These are phyloP conservation scores for Neoarius graeffei DNA, from an alignment of 2,113 vertebrate species.

Conservation along the genomic window DNA sequence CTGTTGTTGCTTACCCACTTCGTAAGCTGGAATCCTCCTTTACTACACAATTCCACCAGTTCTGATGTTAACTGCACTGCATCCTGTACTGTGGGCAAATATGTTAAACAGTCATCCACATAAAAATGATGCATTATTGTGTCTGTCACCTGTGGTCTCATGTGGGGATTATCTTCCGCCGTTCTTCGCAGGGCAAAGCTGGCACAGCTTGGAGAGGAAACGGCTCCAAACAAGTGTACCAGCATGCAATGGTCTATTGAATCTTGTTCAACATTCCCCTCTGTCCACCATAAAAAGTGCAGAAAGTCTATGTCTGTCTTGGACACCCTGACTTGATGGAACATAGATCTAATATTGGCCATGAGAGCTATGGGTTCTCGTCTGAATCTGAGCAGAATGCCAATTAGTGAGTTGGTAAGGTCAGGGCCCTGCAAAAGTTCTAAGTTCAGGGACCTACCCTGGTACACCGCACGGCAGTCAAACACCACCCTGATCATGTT, in stretches of 20 bases:
- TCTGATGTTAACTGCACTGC: no score
- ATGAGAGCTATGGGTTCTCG: constrained; percentile 22
- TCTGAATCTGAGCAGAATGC: constrained; percentile 39
- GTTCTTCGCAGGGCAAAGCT: no score
- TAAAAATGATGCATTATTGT: neutral
- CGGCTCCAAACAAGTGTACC: neutral
- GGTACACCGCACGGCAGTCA: no score
- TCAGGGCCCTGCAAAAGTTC: constrained; percentile 29
- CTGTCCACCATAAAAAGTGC: constrained; percentile 11
- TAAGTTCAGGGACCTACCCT: no score
- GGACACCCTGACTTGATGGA: constrained; percentile 7
- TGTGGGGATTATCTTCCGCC: neutral
- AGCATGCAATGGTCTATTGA: constrained; percentile 26
- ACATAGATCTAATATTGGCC: constrained; percentile 39
- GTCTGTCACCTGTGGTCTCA: neutral
- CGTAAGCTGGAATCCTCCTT: no score
- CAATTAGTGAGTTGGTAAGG: constrained; percentile 34
- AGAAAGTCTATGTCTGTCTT: neutral
- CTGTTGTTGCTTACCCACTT: no score
- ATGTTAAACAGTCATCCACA: neutral
- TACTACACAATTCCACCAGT: no score
- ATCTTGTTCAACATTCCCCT: neutral
- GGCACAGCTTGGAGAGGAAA: no score
- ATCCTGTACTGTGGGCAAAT: no score
- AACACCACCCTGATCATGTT: no score